Conservation (phyloP, 1,140 invertebrate species). For the Listronotus oregonensis region DNA sequence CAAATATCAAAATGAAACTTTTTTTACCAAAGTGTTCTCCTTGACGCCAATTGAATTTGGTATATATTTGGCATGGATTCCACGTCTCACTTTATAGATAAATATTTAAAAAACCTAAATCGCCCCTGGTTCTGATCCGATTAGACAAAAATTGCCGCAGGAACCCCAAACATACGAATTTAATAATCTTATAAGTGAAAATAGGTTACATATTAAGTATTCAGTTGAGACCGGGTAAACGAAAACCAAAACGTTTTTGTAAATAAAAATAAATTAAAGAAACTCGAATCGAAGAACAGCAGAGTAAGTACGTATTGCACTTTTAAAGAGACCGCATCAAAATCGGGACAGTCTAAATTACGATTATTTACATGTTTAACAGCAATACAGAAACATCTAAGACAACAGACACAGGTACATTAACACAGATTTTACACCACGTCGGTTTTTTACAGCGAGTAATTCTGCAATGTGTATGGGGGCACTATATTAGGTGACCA, state of each 20-base stretch:
- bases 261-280: slow-evolving; percentile 30
- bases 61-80: no score
- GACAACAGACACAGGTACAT: slow-evolving; percentile 48
- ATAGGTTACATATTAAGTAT: slow-evolving; percentile 3
- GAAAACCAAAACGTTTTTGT: slow-evolving; percentile 15
- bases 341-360: slow-evolving; percentile 30
- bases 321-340: slow-evolving; percentile 28
- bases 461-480: slow-evolving; percentile 11
- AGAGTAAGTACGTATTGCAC: slow-evolving; percentile 41
- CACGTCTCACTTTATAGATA: no score
- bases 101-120: no score
- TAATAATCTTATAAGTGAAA: slow-evolving; percentile 8
- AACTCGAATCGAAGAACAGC: slow-evolving; percentile 21
- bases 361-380: slow-evolving; percentile 40
- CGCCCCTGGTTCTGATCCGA: no score
- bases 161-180: slow-evolving; percentile 1
- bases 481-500: background rate
- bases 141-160: no score
- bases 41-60: no score
- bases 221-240: slow-evolving; percentile 2
- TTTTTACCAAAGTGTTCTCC: no score
- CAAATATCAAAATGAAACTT: no score
- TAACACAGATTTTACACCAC: slow-evolving; percentile 42
- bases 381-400: slow-evolving; percentile 45
- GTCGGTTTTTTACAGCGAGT: slow-evolving; percentile 16